Conservation (phyloP, 2,888 invertebrate genomes). For the Drosophila rellima region DNA sequence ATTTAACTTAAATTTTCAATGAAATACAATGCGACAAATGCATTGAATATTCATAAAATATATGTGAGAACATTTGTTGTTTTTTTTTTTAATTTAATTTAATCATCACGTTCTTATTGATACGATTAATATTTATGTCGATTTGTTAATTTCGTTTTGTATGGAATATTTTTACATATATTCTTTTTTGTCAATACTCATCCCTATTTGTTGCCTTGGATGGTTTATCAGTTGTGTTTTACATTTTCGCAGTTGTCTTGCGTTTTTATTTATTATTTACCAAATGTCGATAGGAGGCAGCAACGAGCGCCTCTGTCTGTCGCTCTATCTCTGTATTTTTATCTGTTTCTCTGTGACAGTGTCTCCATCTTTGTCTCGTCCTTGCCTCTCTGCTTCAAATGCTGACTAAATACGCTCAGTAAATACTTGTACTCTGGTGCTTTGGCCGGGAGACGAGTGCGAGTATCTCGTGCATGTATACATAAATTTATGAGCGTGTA, state of each 20-base stretch:
- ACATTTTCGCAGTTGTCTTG: constrained; percentile 49
- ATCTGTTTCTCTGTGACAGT: constrained; percentile 16
- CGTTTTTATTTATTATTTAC: constrained; percentile 77
- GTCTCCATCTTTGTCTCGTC: constrained; percentile 14
- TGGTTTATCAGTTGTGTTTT: constrained; percentile 49
- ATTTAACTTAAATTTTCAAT: neutral
- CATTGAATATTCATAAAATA: no score
- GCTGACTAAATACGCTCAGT: constrained; percentile 71
- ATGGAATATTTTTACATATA: neutral
- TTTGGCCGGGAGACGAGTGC: constrained; percentile 1
- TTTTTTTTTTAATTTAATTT: neutral
- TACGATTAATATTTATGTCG: neutral
- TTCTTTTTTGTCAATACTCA: neutral
- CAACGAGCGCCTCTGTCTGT: constrained; percentile 5
- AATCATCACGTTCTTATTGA: neutral
- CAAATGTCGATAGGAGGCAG: constrained; percentile 72
- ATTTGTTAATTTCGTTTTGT: neutral
- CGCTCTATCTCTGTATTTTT: constrained; percentile 7
- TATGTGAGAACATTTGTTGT: no score
- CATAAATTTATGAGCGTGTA: constrained; percentile 43
- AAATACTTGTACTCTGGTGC: constrained; percentile 47
- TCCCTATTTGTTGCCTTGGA: constrained; percentile 1
- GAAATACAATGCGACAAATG: neutral
- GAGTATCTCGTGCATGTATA: constrained; percentile 37
- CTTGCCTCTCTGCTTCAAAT: constrained; percentile 44